phyloP scores from a whole-genome alignment of 2,113 vertebrate genomes.

The Oncorhynchus clarkii region DNA sequence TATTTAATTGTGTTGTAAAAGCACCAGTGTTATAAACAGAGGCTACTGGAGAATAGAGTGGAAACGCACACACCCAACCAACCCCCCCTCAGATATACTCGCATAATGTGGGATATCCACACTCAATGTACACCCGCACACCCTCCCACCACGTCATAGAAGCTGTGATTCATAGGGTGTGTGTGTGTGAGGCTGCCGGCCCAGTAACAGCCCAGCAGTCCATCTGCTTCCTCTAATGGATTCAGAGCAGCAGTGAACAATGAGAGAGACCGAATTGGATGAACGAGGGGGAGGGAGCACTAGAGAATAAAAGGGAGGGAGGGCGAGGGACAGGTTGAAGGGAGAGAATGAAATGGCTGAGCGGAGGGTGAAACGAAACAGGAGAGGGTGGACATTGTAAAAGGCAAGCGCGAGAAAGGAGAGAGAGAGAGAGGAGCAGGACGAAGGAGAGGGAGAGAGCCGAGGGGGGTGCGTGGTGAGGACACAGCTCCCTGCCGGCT shows the following conservation, averaged over 20 bases:
- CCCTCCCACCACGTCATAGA: no score
- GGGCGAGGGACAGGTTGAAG: neutral
- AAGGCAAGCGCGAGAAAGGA: conserved; percentile 54
- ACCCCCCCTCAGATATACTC: conserved; percentile 6
- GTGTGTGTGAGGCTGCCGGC: conserved; percentile 5
- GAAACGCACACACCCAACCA: neutral
- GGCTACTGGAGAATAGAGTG: no score
- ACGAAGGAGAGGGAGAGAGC: conserved; percentile 6
- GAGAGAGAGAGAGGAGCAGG: conserved; percentile 53
- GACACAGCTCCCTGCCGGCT: conserved; percentile 28
- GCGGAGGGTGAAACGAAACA: conserved; percentile 13
- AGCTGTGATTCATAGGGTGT: neutral
- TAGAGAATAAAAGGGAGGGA: conserved; percentile 8
- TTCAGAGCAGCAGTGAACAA: conserved; percentile 75
- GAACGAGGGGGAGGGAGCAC: conserved; percentile 43
- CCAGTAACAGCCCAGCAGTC: conserved; percentile 67
- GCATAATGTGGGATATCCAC: neutral
- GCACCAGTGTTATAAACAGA: neutral
- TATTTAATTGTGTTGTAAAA: neutral
- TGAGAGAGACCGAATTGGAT: conserved; percentile 69
- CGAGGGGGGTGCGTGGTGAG: conserved; percentile 46
- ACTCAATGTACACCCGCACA: no score
- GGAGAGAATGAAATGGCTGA: neutral
- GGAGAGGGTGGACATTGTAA: conserved; percentile 28
- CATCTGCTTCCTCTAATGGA: conserved; percentile 76